Conservation (phyloP, 2,113 vertebrate species). For the Phodopus roborovskii region DNA sequence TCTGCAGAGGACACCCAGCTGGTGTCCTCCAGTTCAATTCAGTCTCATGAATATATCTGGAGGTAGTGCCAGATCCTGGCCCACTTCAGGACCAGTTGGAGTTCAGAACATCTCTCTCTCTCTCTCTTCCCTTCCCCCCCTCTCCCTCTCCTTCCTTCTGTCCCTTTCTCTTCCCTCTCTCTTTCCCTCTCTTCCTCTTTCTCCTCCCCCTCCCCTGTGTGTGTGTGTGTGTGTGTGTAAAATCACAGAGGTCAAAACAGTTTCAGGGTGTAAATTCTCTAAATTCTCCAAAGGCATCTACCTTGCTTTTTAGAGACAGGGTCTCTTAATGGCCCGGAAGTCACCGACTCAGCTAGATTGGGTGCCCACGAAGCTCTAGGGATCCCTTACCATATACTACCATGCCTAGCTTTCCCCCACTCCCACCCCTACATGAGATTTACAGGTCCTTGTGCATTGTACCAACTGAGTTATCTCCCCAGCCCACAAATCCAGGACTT, state of each 20-base stretch:
- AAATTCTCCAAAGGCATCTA: too few relatives aligned
- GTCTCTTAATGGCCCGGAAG: not conserved
- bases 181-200: too few relatives aligned
- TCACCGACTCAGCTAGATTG: not conserved
- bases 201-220: too few relatives aligned
- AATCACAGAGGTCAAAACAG: not conserved
- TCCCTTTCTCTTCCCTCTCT: too few relatives aligned
- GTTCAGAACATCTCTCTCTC: not conserved
- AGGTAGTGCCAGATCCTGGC: not conserved
- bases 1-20: not conserved
- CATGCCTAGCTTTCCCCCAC: not conserved
- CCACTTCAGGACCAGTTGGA: not conserved
- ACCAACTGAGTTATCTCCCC: not conserved
- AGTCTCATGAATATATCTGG: not conserved
- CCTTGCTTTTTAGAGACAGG: not conserved
- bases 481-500: not conserved
- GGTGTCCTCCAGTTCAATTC: not conserved
- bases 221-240: too few relatives aligned
- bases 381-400: not conserved
- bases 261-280: not conserved
- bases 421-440: too few relatives aligned
- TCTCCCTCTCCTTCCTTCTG: too few relatives aligned
- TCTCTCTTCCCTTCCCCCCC: not conserved
- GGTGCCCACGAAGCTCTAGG: not conserved
- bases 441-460: not conserved